Conservation (phyloP, 2,888 invertebrate species). For the Helleia helle region DNA sequence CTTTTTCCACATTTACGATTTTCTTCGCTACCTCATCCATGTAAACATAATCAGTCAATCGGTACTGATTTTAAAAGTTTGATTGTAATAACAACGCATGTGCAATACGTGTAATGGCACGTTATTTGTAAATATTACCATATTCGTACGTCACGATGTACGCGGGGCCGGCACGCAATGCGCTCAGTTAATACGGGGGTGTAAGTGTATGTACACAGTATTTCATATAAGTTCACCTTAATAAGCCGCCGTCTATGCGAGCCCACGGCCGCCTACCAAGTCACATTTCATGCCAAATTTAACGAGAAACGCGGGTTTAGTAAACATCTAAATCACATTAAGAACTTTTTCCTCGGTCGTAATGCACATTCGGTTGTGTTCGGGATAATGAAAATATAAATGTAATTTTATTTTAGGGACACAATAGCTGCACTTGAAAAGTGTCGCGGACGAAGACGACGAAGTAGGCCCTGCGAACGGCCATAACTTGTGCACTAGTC, state of each 20-base stretch:
- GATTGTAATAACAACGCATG: no score
- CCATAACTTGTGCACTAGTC: neutral
- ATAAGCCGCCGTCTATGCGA: constrained; percentile 43
- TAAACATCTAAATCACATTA: constrained; percentile 15
- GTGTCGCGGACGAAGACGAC: no score
- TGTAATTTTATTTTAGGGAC: no score
- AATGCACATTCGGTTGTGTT: neutral
- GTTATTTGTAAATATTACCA: constrained; percentile 1
- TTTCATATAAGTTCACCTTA: constrained; percentile 32
- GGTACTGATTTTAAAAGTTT: no score
- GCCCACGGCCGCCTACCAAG: constrained; percentile 30
- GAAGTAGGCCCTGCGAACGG: no score
- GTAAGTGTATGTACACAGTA: constrained; percentile 10
- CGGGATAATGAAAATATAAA: constrained; percentile 1
- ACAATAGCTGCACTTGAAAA: neutral
- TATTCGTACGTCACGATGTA: neutral
- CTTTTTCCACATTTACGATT: no score
- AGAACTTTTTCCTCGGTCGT: neutral
- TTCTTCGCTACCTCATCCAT: no score
- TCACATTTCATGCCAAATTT: constrained; percentile 35
- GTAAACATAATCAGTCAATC: no score
- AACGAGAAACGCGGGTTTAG: constrained; percentile 17
- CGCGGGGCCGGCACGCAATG: constrained; percentile 1
- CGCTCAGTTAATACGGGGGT: constrained; percentile 4
- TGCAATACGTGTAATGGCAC: neutral